Evolutionary conservation across 2,888 invertebrate genomes (phyloP), one percentile per base, ranked within the genome.

Genomic region (Xylophagus ater): DNA sequence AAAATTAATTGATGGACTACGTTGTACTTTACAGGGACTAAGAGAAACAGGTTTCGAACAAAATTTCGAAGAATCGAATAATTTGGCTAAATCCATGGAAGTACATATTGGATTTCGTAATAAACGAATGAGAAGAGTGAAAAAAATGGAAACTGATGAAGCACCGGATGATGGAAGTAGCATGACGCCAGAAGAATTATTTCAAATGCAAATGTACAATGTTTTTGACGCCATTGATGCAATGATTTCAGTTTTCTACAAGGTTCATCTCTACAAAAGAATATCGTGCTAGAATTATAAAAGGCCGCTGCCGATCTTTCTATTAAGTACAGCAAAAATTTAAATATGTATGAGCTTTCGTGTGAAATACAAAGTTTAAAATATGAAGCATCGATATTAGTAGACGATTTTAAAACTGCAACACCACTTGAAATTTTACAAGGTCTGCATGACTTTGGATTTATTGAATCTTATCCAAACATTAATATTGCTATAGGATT

Each of bases 71-170:
- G n/a, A n/a, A 15, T 4, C 18, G 19, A 18, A 30, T 2, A 30
- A 30, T 30, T 30, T 30, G n/a, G 30, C 30, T 30, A n/a, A 30
- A 30, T 19, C 30, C 10, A 30, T 30, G 30, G 10, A 30, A 19
- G 18, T 30, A 19, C 30, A 30, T 10, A n/a, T 19, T 30, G 18
- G 30, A 30, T 30, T 30, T 30, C 30, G n/a, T 18, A n/a, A n/a
- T 19, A 30, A 19, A 30, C 18, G 18, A 4, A 28, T 4, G 15
- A 28, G 8, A 28, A 15, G 14, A 26, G 12, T 26, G 3, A 13
- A 14, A 14, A 26, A 30, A 30, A n/a, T n/a, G n/a, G n/a, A n/a
- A 28, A 28, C 3, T 28, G 4, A 28, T 28, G 28, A 28, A 15
- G 28, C 15, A 28, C 4, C 28, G 14, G 28, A 28, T 28, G 14